Evolutionary conservation across 2,888 invertebrate species (phyloP), one percentile per base, ranked within the genome.

Genomic region (Blastobasis adustella): DNA sequence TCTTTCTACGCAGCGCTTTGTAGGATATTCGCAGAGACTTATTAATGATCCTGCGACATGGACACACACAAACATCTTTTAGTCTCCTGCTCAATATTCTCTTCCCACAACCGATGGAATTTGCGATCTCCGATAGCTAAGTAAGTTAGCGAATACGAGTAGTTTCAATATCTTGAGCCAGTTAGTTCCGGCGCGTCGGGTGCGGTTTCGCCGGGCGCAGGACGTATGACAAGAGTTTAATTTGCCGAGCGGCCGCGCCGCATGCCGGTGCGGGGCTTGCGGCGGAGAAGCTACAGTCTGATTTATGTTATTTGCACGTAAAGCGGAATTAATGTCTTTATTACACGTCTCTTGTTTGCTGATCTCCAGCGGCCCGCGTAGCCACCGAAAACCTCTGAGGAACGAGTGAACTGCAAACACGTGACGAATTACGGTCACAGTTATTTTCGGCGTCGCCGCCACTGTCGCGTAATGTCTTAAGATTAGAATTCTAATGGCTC

Each of bases 271-370:
- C 55, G 69, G 75, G 78, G 76, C 79, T 81, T 82, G 84, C 71
- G 84, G 81, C 76, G 74, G 76, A 76, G 73, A 73, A 73, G 76
- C 77, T 79, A 74, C 79, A 79, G 71, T 77, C 83, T 87, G 86
- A 88, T 88, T 87, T 87, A 87, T 86, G 85, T 82, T 85, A 82
- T 85, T 87, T 86, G 82, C 83, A 82, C 82, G 80, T 82, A 82
- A 83, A 85, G 82, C 82, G 80, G 82, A 87, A 87, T 87, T 87
- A 87, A 87, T 86, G 84, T 80, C 82, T 82, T 84, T 85, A 84
- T 83, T 84, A 86, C 81, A 80, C 82, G 82, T 79, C 81, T 75
- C 78, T 23, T 83, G 82, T 85, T 82, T 86, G 78, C 72, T 79
- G 76, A 82, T 82, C 80, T 78, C 75, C 67, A 66, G 71, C 68